Conservation (phyloP, 37 sponge, comb jelly and placozoan genomes). For the Crambe crambe region DNA sequence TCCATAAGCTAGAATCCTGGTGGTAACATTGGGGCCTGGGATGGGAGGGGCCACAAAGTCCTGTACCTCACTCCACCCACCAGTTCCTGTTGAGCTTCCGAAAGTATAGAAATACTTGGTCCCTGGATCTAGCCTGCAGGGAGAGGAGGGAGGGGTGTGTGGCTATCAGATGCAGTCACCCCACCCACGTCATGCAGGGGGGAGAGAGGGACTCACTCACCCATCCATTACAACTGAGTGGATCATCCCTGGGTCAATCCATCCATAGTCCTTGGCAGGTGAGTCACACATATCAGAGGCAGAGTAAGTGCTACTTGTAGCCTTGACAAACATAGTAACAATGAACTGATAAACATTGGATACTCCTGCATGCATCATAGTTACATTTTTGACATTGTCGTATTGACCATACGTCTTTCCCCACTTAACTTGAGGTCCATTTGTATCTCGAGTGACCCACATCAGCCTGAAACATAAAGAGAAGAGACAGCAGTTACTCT, state of each 20-base stretch:
- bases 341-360: background rate
- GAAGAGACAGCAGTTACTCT: background rate
- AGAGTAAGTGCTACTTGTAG: conserved; percentile 59
- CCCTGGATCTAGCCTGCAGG: conserved; percentile 43
- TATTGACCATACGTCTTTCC: conserved; percentile 28
- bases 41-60: conserved; percentile 21
- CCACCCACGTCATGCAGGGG: background rate
- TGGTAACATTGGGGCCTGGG: conserved; percentile 2
- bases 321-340: conserved; percentile 26
- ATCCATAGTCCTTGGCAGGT: conserved; percentile 72
- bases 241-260: conserved; percentile 65
- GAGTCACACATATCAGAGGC: conserved; percentile 77
- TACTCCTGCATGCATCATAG: background rate
- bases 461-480: conserved; percentile 32
- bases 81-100: conserved; percentile 29
- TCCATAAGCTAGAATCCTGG: conserved; percentile 4
- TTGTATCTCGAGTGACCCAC: conserved; percentile 62
- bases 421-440: conserved; percentile 45
- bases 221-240: conserved; percentile 38
- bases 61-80: conserved; percentile 58
- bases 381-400: conserved; percentile 11
- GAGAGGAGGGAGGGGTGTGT: background rate
- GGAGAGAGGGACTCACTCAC: background rate
- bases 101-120: conserved; percentile 55
- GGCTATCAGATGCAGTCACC: background rate